These are phyloP conservation scores for Megaustenia siamemsis DNA, from an alignment of 2,888 invertebrate species.

Conservation along the genomic window DNA sequence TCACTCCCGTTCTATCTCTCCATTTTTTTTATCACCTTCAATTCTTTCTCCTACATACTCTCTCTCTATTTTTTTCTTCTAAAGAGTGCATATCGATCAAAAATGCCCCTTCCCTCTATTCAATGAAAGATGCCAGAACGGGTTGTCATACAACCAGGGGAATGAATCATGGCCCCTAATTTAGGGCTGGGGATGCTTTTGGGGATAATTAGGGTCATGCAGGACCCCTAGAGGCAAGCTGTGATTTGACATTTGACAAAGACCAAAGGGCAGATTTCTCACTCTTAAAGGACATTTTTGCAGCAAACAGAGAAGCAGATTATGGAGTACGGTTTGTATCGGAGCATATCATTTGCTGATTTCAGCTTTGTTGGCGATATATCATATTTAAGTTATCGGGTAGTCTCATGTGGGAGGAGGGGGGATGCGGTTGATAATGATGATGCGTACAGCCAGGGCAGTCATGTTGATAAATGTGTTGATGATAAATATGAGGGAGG, in stretches of 20 bases:
- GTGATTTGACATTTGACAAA: slow-evolving; percentile 37
- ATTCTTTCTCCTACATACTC: no score
- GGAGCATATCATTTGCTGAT: not conserved
- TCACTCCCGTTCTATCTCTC: no score
- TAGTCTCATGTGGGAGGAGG: not conserved
- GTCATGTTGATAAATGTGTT: no score
- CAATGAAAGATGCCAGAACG: not conserved
- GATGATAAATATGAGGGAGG: no score
- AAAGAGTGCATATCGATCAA: no score
- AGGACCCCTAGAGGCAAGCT: slow-evolving; percentile 14
- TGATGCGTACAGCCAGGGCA: not conserved
- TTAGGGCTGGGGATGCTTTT: slow-evolving; percentile 8
- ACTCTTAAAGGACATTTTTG: not conserved
- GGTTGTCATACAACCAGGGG: not conserved
- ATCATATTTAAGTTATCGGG: not conserved
- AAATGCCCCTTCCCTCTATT: no score
- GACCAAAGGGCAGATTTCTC: slow-evolving; percentile 16
- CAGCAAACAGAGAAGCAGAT: not conserved
- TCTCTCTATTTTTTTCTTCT: no score
- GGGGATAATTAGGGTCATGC: slow-evolving; percentile 24
- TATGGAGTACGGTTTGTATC: slow-evolving; percentile 19
- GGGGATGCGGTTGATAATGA: not conserved
- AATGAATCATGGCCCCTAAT: slow-evolving; percentile 30
- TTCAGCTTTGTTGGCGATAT: not conserved
- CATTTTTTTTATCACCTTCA: no score